These are phyloP conservation scores for Trissolcus brochymenae DNA, from an alignment of 2,888 invertebrate genomes.

Conservation along the genomic window DNA sequence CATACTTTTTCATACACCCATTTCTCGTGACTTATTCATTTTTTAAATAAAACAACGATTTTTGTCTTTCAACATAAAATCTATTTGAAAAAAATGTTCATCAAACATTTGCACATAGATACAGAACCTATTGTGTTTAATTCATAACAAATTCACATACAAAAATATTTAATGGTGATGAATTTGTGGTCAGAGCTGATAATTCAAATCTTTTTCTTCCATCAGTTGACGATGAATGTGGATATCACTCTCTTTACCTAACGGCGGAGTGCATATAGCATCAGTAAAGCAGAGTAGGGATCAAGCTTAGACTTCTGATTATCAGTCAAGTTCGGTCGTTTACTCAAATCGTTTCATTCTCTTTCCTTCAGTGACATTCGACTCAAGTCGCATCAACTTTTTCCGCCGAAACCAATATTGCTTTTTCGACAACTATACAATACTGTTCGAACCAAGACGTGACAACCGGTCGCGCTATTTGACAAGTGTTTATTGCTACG, in stretches of 20 bases:
- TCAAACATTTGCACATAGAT: too few relatives aligned
- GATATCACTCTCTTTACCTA: slow-evolving; percentile 41
- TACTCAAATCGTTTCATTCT: slow-evolving; percentile 65
- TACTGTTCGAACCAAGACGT: neutral
- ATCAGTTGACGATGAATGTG: slow-evolving; percentile 20
- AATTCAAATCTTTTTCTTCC: slow-evolving; percentile 19
- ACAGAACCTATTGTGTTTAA: too few relatives aligned
- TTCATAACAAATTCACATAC: too few relatives aligned
- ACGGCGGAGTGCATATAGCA: slow-evolving; percentile 47
- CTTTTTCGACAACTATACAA: neutral
- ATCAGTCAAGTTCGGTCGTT: slow-evolving; percentile 74
- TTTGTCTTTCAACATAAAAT: too few relatives aligned
- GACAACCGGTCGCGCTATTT: too few relatives aligned
- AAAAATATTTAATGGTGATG: slow-evolving; percentile 5
- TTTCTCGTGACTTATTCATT: too few relatives aligned
- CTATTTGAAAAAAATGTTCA: too few relatives aligned
- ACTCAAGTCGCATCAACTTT: slow-evolving; percentile 19
- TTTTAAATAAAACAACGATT: too few relatives aligned
- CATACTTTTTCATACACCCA: too few relatives aligned
- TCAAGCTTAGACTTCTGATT: slow-evolving; percentile 61
- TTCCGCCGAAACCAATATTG: slow-evolving; percentile 8
- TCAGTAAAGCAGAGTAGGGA: slow-evolving; percentile 43
- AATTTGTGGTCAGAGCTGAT: slow-evolving; percentile 14
- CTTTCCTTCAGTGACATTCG: slow-evolving; percentile 39
- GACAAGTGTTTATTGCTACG: too few relatives aligned